phyloP scores from a whole-genome alignment of 2,888 invertebrate species.

The Chrysodeixis includens region DNA sequence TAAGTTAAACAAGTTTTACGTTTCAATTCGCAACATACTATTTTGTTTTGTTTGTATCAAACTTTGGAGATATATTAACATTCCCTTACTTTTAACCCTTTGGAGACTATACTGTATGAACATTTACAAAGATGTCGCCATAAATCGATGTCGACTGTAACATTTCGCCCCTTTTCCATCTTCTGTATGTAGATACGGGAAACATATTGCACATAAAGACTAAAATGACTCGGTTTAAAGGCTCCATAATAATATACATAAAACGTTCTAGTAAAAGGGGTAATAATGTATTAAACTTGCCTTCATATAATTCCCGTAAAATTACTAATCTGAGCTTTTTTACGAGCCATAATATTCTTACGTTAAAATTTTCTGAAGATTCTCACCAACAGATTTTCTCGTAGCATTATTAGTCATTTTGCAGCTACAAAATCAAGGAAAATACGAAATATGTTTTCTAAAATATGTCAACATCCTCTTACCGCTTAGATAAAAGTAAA shows the following conservation, averaged over 20 bases:
- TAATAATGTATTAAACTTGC: conserved; percentile 27
- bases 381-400: not conserved
- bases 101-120: not conserved
- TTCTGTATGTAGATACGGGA: not conserved
- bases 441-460: conserved; percentile 28
- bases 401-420: not conserved
- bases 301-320: conserved; percentile 11
- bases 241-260: conserved; percentile 20
- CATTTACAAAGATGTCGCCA: not conserved
- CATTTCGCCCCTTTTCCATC: not conserved
- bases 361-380: not conserved
- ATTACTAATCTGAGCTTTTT: conserved; percentile 14
- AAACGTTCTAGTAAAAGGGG: conserved; percentile 21
- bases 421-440: not conserved
- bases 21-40: too few relatives aligned
- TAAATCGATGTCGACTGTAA: not conserved
- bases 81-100: not conserved
- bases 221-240: conserved; percentile 37
- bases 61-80: not conserved
- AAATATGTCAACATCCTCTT: conserved; percentile 59
- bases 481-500: conserved; percentile 57
- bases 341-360: not conserved
- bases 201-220: conserved; percentile 29
- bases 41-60: too few relatives aligned
- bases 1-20: too few relatives aligned